phyloP scores from a whole-genome alignment of 92 coral and sea anemone genomes.

The Palythoa grandis region DNA sequence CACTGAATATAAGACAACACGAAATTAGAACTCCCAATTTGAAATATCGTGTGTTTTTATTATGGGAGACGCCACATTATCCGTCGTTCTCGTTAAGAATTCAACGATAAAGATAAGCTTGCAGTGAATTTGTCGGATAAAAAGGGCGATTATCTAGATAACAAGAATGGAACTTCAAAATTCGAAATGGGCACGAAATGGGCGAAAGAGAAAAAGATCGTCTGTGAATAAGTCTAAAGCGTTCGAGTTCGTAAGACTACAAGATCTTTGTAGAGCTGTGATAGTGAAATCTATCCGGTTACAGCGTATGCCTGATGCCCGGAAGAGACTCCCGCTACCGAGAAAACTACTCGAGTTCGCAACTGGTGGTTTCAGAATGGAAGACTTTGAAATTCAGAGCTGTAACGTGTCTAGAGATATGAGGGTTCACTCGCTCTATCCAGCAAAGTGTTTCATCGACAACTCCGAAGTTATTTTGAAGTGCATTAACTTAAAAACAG shows the following conservation, averaged over 20 bases:
- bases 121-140: background rate
- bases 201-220: conserved; percentile 40
- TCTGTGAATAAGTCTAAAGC: background rate
- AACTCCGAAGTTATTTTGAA: conserved; percentile 63
- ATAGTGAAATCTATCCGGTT: conserved; percentile 51
- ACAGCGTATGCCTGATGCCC: conserved; percentile 51
- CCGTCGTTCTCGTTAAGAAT: background rate
- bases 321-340: conserved; percentile 65
- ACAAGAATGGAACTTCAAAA: conserved; percentile 17
- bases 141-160: background rate
- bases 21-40: conserved; percentile 21
- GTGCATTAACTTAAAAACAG: conserved; percentile 57
- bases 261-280: conserved; percentile 55
- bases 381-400: conserved; percentile 64
- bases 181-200: conserved; percentile 34
- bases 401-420: conserved; percentile 57
- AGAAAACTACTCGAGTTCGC: conserved; percentile 59
- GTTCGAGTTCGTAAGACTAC: conserved; percentile 30
- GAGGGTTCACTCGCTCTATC: conserved; percentile 61
- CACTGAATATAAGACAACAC: conserved; percentile 38
- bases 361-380: conserved; percentile 58
- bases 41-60: background rate
- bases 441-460: conserved; percentile 63
- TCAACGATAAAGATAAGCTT: background rate
- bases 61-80: background rate